Evolutionary conservation across 2,888 invertebrate genomes (phyloP).

Genomic region (Noctuana brunneofusca): DNA sequence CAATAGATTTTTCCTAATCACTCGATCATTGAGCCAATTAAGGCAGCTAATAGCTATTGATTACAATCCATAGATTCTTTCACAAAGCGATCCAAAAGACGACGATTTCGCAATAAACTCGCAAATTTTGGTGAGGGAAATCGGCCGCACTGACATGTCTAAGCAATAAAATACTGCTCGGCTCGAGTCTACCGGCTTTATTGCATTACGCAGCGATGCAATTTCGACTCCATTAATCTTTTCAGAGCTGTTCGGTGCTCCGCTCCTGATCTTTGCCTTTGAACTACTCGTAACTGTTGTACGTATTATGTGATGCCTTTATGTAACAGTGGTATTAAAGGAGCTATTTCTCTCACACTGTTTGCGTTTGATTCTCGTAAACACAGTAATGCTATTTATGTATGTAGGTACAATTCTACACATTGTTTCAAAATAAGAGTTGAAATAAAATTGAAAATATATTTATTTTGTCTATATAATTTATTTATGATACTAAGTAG

Average conservation of each 20-base stretch:
- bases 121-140: conserved; percentile 51
- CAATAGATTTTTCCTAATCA: no score
- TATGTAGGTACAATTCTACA: no score
- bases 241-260: conserved; percentile 62
- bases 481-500: no score
- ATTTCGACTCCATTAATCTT: conserved; percentile 80
- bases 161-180: conserved; percentile 66
- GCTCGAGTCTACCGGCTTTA: conserved; percentile 61
- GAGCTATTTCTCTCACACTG: conserved; percentile 4
- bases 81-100: neutral
- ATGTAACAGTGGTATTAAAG: conserved; percentile 6
- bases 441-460: no score
- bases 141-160: conserved; percentile 52
- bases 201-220: conserved; percentile 73
- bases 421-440: no score
- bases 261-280: conserved; percentile 45
- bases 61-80: no score
- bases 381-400: neutral
- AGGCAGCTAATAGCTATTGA: no score
- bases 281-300: conserved; percentile 28
- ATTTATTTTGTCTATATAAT: no score
- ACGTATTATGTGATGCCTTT: conserved; percentile 18
- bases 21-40: no score
- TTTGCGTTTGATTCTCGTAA: neutral
- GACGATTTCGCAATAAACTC: conserved; percentile 1